Evolutionary conservation across 2,113 vertebrate genomes (phyloP).

Genomic region (Tyto alba): DNA sequence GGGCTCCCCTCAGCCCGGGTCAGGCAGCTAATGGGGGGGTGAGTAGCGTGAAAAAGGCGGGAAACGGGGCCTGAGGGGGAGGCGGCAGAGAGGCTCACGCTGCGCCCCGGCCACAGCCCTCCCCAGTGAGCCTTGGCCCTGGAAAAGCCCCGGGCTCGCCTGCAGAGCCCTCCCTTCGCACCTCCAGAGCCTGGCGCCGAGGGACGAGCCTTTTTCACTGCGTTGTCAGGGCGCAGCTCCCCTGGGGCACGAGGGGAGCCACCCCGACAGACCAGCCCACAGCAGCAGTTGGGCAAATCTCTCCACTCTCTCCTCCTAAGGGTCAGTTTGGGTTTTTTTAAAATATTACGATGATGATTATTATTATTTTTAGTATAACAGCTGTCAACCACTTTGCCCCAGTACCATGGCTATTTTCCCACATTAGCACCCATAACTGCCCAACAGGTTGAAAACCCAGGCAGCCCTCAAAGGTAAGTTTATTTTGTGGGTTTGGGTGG

Average conservation of each 20-base stretch:
- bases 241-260: fast-evolving
- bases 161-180: not conserved
- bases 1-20: fast-evolving
- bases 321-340: not conserved
- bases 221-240: fast-evolving
- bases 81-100: fast-evolving
- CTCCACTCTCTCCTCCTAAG: fast-evolving
- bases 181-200: fast-evolving
- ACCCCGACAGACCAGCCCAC: fast-evolving
- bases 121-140: too few relatives aligned
- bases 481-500: not conserved
- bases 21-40: fast-evolving
- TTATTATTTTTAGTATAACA: not conserved
- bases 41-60: fast-evolving
- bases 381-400: not conserved
- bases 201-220: not conserved
- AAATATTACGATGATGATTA: not conserved
- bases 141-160: not conserved
- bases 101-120: fast-evolving
- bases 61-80: fast-evolving
- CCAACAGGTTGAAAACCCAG: not conserved
- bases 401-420: not conserved
- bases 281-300: not conserved
- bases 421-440: not conserved
- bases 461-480: not conserved